phyloP scores from a whole-genome alignment of 35 echinoderm and acorn worm species.

The Hemicentrotus pulcherrimus region DNA sequence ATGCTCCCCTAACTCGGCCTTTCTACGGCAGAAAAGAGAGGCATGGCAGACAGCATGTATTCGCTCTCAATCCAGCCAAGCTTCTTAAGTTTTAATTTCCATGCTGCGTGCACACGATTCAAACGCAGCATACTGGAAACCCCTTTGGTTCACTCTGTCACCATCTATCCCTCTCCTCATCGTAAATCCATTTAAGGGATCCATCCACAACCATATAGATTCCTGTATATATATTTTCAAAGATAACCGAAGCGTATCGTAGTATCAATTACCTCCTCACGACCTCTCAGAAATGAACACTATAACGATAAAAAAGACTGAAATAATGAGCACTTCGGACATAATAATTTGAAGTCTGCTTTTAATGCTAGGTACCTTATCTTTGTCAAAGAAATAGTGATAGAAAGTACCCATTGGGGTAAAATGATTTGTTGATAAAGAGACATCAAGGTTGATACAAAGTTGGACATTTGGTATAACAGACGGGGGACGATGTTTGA shows the following conservation, averaged over 20 bases:
- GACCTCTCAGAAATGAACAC: not conserved
- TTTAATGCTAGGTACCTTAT: not conserved
- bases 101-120: slow-evolving; percentile 43
- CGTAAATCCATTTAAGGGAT: not conserved
- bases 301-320: not conserved
- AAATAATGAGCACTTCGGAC: not conserved
- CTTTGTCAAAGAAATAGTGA: not conserved
- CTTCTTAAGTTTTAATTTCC: slow-evolving; percentile 55
- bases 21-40: not conserved
- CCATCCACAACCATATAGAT: slow-evolving; percentile 12
- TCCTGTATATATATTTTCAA: slow-evolving; percentile 41
- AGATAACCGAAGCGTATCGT: slow-evolving; percentile 2
- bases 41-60: not conserved
- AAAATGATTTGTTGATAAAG: not conserved
- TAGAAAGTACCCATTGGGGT: slow-evolving; percentile 21
- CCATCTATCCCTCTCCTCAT: not conserved
- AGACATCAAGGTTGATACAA: not conserved
- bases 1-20: not conserved
- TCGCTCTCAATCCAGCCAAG: not conserved
- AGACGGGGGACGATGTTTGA: not conserved
- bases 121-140: slow-evolving; percentile 24
- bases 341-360: not conserved
- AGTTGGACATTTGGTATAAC: not conserved
- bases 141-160: too few species aligned
- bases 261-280: slow-evolving; percentile 38